Evolutionary conservation across 2,888 invertebrate genomes (phyloP), one percentile per base, ranked within the genome.

Genomic region (Thymelicus acteon): DNA sequence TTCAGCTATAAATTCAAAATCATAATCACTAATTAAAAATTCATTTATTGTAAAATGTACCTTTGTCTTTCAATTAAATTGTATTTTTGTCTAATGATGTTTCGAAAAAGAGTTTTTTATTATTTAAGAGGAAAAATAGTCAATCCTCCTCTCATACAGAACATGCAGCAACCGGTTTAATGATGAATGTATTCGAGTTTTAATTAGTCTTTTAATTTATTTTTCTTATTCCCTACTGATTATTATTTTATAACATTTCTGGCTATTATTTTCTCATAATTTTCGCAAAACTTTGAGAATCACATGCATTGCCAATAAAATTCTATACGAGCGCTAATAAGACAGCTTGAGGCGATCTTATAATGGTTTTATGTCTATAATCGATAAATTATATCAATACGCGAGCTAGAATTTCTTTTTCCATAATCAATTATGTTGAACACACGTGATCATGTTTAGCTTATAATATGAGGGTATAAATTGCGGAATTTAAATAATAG

Each of bases 241-340:
- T 31, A 31, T 3, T 2, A 31, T 5, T 31, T 31, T 31, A 31
- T 2, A 31, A 5, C 31, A 31, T 31, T 5, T 31, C 5, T 31
- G 31, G 31, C 31, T 31, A 31, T 31, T 5, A 31, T 31, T 31
- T 1, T 31, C 31, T 31, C 31, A 31, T 31, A 31, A 31, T 31
- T 31, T 60, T 44, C 31, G n/a, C 58, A n/a, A n/a, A 7, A 57
- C 47, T 47, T 66, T 66, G 66, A 58, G 44, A 66, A 58, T 48
- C 48, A 15, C 39, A 13, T 3, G 58, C 58, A 6, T 60, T 67
- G 54, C 60, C 68, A 76, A 76, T 77, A 77, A 76, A 77, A 75
- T 78, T 40, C 74, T 77, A 78, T 74, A 74, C 47, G 39, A 69
- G 72, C 74, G 44, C 72, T 76, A 75, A 77, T 75, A 76, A 76